Percentiles rank a stretch among this genome's conserved stretches.
phyloP scores from a whole-genome alignment of 1,140 invertebrate genomes.

The Reticulitermes speratus region DNA sequence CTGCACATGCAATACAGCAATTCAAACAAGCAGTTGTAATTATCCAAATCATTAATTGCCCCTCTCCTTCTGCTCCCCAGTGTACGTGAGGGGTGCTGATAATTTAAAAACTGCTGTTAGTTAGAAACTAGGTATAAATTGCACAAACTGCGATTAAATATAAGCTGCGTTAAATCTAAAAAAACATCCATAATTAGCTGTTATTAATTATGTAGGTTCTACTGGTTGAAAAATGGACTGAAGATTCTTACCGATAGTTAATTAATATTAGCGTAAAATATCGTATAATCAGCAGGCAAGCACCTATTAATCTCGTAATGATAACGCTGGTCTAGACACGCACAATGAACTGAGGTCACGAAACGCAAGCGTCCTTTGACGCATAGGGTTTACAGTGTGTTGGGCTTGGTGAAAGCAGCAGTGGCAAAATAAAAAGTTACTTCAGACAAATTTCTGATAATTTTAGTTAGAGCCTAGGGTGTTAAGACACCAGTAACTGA shows the following conservation, averaged over 20 bases:
- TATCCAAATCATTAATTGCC: neutral
- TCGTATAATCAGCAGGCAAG: neutral
- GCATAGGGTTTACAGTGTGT: too few relatives aligned
- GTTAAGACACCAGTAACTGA: too few relatives aligned
- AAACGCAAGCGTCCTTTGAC: neutral
- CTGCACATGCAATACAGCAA: neutral
- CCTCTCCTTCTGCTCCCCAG: neutral
- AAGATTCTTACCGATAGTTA: neutral
- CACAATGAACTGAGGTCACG: neutral
- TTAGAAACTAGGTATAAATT: neutral
- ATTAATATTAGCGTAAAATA: slow-evolving; percentile 8
- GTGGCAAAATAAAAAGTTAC: too few relatives aligned
- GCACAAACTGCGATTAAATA: neutral
- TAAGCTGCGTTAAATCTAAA: neutral
- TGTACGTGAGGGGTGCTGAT: neutral
- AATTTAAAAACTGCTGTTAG: neutral
- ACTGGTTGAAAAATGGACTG: neutral
- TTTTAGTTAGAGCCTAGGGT: too few relatives aligned
- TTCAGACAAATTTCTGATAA: too few relatives aligned
- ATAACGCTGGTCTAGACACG: neutral
- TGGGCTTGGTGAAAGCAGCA: too few relatives aligned
- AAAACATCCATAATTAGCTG: neutral
- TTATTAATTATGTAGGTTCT: neutral
- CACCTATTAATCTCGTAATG: neutral
- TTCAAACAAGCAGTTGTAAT: neutral